phyloP scores from a whole-genome alignment of 2,113 vertebrate genomes.

The Ardeotis arabs region DNA sequence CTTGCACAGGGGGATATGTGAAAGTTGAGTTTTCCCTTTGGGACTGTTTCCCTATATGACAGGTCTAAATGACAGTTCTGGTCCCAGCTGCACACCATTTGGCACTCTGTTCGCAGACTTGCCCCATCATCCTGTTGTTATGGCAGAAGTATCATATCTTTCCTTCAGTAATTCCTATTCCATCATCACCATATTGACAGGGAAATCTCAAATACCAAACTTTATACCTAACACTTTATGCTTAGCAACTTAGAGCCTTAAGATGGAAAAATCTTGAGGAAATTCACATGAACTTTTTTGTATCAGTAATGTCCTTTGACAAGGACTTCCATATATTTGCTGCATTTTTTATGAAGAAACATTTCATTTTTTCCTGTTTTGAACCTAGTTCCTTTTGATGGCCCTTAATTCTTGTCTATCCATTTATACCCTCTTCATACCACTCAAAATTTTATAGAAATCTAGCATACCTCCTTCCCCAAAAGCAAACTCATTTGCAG shows the following conservation, averaged over 20 bases:
- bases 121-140: not conserved
- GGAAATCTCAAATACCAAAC: not conserved
- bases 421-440: not conserved
- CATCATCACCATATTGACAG: not conserved
- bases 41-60: not conserved
- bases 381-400: not conserved
- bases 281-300: not conserved
- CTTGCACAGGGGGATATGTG: not conserved
- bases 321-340: not conserved
- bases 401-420: not conserved
- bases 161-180: not conserved
- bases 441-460: not conserved
- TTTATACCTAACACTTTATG: not conserved
- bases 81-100: not conserved
- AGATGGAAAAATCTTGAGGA: not conserved
- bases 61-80: not conserved
- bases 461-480: not conserved
- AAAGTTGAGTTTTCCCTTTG: not conserved
- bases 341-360: not conserved
- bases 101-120: not conserved
- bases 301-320: not conserved
- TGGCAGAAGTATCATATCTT: not conserved
- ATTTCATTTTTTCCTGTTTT: not conserved
- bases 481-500: not conserved
- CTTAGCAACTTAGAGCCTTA: not conserved